phyloP scores from a whole-genome alignment of 2,797 vertebrate species.

The Sphenodon punctatus region DNA sequence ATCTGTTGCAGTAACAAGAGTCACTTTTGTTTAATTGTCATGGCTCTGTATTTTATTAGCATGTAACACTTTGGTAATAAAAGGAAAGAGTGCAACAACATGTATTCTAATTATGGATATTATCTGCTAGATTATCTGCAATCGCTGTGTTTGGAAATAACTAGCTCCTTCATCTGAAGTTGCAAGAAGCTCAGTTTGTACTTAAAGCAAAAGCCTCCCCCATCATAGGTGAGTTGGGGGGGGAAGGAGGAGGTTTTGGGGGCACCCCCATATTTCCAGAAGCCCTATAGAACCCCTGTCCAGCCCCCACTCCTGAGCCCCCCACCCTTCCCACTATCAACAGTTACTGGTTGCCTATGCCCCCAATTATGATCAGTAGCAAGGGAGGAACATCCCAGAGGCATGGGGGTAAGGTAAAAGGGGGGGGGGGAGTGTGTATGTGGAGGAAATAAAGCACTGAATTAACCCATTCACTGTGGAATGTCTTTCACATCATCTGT shows the following conservation, averaged over 20 bases:
- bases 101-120: not conserved
- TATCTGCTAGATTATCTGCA: not conserved
- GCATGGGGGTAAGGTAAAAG: not conserved
- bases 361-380: not conserved
- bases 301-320: too few species aligned
- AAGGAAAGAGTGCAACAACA: not conserved
- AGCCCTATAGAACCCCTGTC: too few species aligned
- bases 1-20: not conserved
- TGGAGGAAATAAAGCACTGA: not conserved
- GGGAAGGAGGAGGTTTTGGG: too few species aligned
- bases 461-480: not conserved
- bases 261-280: too few species aligned
- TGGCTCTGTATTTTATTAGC: not conserved
- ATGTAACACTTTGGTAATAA: not conserved
- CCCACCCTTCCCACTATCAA: too few species aligned
- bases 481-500: not conserved
- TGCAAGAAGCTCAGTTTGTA: not conserved
- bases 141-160: not conserved
- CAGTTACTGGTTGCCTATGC: too few species aligned
- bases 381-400: not conserved
- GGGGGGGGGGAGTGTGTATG: not conserved
- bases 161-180: not conserved
- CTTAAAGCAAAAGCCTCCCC: not conserved
- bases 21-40: not conserved
- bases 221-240: too few species aligned